Evolutionary conservation across 1,140 invertebrate species (phyloP).

Genomic region (Zaprionus nigranus): DNA sequence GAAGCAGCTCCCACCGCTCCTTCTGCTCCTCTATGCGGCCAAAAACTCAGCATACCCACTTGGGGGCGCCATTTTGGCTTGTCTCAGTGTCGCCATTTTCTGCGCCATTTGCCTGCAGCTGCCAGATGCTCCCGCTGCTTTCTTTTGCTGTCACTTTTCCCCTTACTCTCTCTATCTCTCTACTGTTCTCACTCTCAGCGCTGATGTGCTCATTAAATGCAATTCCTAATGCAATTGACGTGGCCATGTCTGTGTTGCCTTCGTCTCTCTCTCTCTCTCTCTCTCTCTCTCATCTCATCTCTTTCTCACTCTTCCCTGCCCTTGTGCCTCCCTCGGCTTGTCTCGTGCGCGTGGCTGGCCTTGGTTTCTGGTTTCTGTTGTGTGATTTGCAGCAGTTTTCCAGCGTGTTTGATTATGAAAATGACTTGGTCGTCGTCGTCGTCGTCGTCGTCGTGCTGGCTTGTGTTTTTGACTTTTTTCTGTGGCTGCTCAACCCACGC

Average conservation of each 20-base stretch:
- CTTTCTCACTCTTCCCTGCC: not conserved
- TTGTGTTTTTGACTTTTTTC: slow-evolving; percentile 19
- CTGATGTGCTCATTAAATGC: slow-evolving; percentile 67
- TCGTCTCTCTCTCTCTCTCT: not conserved
- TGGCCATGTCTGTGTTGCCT: slow-evolving; percentile 41
- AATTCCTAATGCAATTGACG: slow-evolving; percentile 78
- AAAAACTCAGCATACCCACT: slow-evolving; percentile 4
- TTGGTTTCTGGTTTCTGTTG: slow-evolving; percentile 39
- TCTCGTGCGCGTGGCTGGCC: slow-evolving; percentile 17
- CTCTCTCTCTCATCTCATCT: not conserved
- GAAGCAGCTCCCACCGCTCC: not conserved
- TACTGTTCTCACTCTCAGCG: not conserved
- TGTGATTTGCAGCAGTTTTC: slow-evolving; percentile 44
- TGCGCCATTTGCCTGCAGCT: slow-evolving; percentile 59
- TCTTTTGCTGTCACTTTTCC: not conserved
- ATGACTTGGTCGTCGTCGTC: slow-evolving; percentile 49
- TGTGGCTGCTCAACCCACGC: slow-evolving; percentile 9
- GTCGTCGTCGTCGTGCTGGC: slow-evolving; percentile 1
- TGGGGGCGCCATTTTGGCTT: slow-evolving; percentile 51
- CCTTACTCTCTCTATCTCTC: not conserved
- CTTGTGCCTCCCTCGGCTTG: not conserved
- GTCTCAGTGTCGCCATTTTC: slow-evolving; percentile 69
- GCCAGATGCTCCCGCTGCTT: slow-evolving; percentile 21
- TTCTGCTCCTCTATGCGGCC: not conserved
- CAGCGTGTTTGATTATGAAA: slow-evolving; percentile 72